Evolutionary conservation across 2,888 invertebrate genomes (phyloP), one percentile per base, ranked within the genome.

Genomic region (Elysia crispata): DNA sequence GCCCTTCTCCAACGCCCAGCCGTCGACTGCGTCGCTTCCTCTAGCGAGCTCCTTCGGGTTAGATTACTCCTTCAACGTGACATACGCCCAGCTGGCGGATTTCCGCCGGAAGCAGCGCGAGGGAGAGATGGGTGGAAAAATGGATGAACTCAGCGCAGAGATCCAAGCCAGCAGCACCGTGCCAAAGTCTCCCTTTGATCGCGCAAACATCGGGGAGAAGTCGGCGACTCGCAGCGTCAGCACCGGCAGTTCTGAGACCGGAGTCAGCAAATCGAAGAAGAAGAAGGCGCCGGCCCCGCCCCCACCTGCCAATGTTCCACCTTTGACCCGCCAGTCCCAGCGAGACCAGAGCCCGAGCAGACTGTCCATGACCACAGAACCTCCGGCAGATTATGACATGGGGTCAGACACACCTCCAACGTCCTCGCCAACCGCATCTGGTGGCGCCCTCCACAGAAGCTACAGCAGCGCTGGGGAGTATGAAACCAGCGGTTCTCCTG

Each of bases 81-180:
- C 90, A 13, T 90, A 90, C 82, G 89, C 87, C 13, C 90, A 90
- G 83, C 84, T 90, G 76, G 87, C 89, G 6, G 90, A 89, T 75
- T 84, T 85, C 64, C 82, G 90, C 20, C 82, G 90, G 6, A 86
- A 87, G 76, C 85, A 87, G 73, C 85, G 87, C n/a, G 88, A 88
- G 72, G 86, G 85, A 76, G 83, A 79, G 62, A 87, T 87, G 31
- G 88, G 87, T 6, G 86, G 84, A 73, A 87, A 84, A 62, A 75
- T 88, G 31, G 83, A 86, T 64, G 87, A 87, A 31, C 81, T 87
- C 1, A 85, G 83, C 62, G 84, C 82, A 49, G 88, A 76, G 20
- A 72, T 80, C 23, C 76, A 30, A 50, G 80, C 80, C 67, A 86
- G 33, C 84, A 80, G 81, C 70, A 84, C 83, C 11, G 77, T 83